Evolutionary conservation across 2,888 invertebrate genomes (phyloP).

Genomic region (Troilus luridus): DNA sequence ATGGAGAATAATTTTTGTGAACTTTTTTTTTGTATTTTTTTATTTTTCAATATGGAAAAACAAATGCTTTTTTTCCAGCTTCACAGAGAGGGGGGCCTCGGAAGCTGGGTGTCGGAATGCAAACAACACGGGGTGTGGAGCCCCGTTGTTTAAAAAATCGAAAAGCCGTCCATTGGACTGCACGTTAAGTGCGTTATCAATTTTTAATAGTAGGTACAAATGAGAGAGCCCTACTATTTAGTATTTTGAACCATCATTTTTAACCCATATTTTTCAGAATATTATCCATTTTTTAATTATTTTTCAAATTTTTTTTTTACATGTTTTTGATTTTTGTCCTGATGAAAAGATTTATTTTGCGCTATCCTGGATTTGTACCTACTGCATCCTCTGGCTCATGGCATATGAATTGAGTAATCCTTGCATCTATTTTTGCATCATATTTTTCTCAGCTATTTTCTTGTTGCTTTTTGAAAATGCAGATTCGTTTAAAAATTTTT

Average conservation of each 20-base stretch:
- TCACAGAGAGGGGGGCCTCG: slow-evolving; percentile 54
- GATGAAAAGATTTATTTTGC: slow-evolving; percentile 1
- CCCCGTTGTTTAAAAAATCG: slow-evolving; percentile 57
- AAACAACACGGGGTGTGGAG: slow-evolving; percentile 53
- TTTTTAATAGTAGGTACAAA: slow-evolving; percentile 45
- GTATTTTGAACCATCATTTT: slow-evolving; percentile 6
- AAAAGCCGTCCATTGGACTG: slow-evolving; percentile 56
- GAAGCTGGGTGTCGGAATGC: slow-evolving; percentile 54
- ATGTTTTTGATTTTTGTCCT: slow-evolving; percentile 16
- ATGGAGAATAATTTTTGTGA: neutral
- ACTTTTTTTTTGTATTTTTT: neutral
- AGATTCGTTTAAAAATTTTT: neutral
- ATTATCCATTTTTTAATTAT: slow-evolving; percentile 8
- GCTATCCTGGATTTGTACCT: slow-evolving; percentile 17
- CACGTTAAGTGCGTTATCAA: slow-evolving; percentile 50
- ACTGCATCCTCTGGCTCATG: slow-evolving; percentile 30
- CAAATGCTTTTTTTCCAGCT: slow-evolving; percentile 54
- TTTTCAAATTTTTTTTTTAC: neutral
- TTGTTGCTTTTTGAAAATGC: neutral
- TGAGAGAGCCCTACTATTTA: slow-evolving; percentile 35
- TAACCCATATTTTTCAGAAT: neutral
- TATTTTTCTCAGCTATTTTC: slow-evolving; percentile 43
- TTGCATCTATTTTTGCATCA: slow-evolving; percentile 40
- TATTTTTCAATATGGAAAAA: slow-evolving; percentile 25
- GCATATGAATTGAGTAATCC: slow-evolving; percentile 11